phyloP scores from a whole-genome alignment of 64 coral and sea anemone species.

The Orbicella faveolata region DNA sequence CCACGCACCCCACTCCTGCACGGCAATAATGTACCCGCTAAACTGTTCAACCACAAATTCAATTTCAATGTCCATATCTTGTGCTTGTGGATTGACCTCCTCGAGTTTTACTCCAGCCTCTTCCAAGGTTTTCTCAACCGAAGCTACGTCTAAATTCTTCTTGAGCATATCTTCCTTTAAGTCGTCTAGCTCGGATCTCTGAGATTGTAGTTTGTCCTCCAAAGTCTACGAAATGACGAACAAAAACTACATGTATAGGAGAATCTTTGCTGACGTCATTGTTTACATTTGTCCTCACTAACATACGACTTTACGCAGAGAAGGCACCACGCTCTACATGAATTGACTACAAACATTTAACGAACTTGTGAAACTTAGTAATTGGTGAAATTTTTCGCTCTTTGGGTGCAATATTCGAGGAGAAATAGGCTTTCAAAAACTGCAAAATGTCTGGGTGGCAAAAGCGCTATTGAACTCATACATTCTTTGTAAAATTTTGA shows the following conservation, averaged over 20 bases:
- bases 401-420: too few relatives aligned
- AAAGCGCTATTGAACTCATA: too few relatives aligned
- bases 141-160: constrained; percentile 30
- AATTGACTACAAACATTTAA: too few relatives aligned
- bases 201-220: constrained; percentile 55
- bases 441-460: too few relatives aligned
- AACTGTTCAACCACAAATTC: constrained; percentile 90
- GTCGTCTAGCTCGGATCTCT: constrained; percentile 67
- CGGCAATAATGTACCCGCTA: constrained; percentile 67
- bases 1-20: constrained; percentile 88
- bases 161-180: constrained; percentile 71
- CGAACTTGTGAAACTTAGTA: too few relatives aligned
- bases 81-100: constrained; percentile 29
- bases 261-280: too few relatives aligned
- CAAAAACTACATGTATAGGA: not conserved
- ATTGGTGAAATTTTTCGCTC: too few relatives aligned
- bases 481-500: too few relatives aligned
- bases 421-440: too few relatives aligned
- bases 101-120: constrained; percentile 58
- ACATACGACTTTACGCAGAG: too few relatives aligned
- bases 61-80: constrained; percentile 61
- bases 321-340: too few relatives aligned
- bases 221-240: constrained; percentile 47
- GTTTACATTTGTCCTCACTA: too few relatives aligned
- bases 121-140: constrained; percentile 29